phyloP scores from a whole-genome alignment of 2,888 invertebrate genomes.

The Caenorhabditis sulstoni region DNA sequence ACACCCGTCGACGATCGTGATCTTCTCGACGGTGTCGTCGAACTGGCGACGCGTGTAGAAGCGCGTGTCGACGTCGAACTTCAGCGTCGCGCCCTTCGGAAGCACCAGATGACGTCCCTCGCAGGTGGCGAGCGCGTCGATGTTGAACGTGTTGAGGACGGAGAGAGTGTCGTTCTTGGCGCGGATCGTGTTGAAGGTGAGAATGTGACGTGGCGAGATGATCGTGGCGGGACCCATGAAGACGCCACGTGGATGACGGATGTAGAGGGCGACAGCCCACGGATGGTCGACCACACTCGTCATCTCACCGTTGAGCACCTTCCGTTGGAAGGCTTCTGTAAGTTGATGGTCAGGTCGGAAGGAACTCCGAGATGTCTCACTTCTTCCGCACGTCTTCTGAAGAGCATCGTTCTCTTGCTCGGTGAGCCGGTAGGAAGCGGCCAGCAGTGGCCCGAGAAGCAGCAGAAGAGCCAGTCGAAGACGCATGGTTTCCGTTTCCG shows the following conservation, averaged over 20 bases:
- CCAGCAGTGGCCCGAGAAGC: background rate
- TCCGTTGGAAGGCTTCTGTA: conserved; percentile 14
- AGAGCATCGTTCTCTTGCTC: background rate
- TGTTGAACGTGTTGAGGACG: background rate
- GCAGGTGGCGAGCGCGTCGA: conserved; percentile 1
- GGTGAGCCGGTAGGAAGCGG: background rate
- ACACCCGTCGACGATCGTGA: conserved; percentile 21
- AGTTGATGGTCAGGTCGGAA: background rate
- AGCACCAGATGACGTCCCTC: conserved; percentile 19
- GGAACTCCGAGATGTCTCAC: no score
- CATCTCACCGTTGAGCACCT: conserved; percentile 27
- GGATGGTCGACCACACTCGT: conserved; percentile 11
- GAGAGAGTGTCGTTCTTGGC: background rate
- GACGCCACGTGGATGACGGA: background rate
- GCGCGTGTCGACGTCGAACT: conserved; percentile 21
- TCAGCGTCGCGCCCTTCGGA: background rate
- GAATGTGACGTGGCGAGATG: conserved; percentile 24
- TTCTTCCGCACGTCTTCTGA: conserved; percentile 5
- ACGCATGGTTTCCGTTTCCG: background rate
- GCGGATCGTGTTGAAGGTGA: conserved; percentile 18
- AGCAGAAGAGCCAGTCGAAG: background rate
- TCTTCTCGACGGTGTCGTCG: background rate
- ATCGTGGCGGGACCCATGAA: conserved; percentile 30
- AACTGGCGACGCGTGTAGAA: background rate
- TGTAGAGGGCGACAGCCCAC: conserved; percentile 33